phyloP scores from a whole-genome alignment of 2,888 invertebrate genomes.

The Euclidia mi region DNA sequence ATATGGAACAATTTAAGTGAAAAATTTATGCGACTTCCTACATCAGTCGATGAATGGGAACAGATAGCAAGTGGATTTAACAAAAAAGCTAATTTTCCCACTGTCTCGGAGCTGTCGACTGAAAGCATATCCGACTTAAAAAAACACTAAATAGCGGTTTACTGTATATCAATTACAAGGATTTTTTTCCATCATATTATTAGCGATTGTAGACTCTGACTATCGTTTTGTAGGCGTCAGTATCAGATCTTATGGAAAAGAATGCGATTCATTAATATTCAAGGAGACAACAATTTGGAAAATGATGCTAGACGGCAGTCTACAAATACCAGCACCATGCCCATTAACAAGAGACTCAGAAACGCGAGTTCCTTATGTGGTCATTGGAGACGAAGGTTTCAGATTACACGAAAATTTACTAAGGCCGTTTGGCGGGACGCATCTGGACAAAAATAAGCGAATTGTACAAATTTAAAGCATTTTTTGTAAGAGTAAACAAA shows the following conservation, averaged over 20 bases:
- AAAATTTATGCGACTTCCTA: slow-evolving; percentile 37
- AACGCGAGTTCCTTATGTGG: slow-evolving; percentile 34
- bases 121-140: slow-evolving; percentile 46
- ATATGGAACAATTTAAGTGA: slow-evolving; percentile 33
- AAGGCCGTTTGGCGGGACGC: slow-evolving; percentile 30
- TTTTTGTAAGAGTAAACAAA: no score
- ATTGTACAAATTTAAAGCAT: no score
- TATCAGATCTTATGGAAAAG: slow-evolving; percentile 49
- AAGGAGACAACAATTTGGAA: slow-evolving; percentile 46
- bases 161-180: slow-evolving; percentile 43
- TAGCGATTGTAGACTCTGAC: slow-evolving; percentile 47
- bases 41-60: slow-evolving; percentile 4
- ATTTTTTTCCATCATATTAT: slow-evolving; percentile 47
- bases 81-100: slow-evolving; percentile 1
- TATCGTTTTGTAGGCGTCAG: slow-evolving; percentile 43
- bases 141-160: slow-evolving; percentile 42
- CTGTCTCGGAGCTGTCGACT: slow-evolving; percentile 40
- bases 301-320: slow-evolving; percentile 44
- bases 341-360: slow-evolving; percentile 37
- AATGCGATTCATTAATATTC: slow-evolving; percentile 51
- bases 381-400: slow-evolving; percentile 41
- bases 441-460: slow-evolving; percentile 31
- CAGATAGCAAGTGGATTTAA: slow-evolving; percentile 6
- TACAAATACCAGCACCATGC: slow-evolving; percentile 43
- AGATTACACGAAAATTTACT: slow-evolving; percentile 28